Conservation (phyloP, 2,113 vertebrate species). For the Scophthalmus maximus region DNA sequence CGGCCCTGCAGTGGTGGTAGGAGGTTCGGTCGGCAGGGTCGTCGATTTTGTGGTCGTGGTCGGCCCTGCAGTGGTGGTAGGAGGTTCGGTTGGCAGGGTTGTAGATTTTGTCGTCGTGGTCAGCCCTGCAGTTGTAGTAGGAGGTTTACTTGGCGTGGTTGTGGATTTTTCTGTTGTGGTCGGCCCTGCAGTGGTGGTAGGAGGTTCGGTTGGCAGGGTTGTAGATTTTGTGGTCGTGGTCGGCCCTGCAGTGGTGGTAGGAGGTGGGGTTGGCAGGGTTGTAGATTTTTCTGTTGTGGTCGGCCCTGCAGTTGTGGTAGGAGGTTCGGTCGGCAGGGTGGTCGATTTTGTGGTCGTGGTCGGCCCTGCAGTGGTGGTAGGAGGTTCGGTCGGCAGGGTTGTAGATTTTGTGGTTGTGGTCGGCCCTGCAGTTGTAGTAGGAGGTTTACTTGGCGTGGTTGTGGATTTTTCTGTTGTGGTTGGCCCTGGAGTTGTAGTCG, state of each 20-base stretch:
- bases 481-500: not conserved
- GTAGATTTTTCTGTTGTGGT: not conserved
- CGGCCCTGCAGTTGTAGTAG: not conserved
- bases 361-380: not conserved
- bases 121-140: not conserved
- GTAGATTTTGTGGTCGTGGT: not conserved
- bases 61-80: not conserved
- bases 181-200: not conserved
- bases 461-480: not conserved
- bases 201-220: not conserved
- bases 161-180: constrained; percentile 3
- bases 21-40: rapidly evolving
- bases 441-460: no score
- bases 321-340: no score
- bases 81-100: not conserved
- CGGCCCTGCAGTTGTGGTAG: not conserved
- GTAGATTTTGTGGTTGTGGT: no score
- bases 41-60: not conserved
- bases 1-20: not conserved
- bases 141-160: not conserved
- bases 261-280: not conserved
- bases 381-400: not conserved
- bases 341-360: not conserved
- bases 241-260: not conserved
- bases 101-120: constrained; percentile 5